Evolutionary conservation across 2,113 vertebrate species (phyloP).

Genomic region (Cheilinus undulatus): DNA sequence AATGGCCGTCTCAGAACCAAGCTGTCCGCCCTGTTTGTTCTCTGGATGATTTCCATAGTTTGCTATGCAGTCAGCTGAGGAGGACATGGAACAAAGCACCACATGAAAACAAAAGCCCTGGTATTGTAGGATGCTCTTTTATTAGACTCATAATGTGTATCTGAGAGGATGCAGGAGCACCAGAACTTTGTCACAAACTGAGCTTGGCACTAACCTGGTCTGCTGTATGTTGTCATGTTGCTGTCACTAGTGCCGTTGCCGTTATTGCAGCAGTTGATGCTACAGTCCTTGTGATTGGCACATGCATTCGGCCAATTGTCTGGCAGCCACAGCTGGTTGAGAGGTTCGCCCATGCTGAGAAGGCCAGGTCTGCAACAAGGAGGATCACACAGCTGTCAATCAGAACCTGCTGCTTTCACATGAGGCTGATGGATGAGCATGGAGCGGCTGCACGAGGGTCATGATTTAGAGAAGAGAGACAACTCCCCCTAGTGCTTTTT

Average conservation of each 20-base stretch:
- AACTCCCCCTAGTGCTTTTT: conserved; percentile 69
- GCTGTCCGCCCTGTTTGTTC: conserved; percentile 91
- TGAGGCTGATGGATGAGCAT: background rate
- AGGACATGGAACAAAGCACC: conserved; percentile 29
- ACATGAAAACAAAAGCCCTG: conserved; percentile 19
- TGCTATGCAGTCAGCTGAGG: conserved; percentile 95
- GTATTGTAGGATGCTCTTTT: background rate
- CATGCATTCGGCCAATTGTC: conserved; percentile 96
- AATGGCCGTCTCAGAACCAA: conserved; percentile 91
- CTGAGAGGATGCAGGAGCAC: background rate
- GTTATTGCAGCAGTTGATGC: conserved; percentile 94
- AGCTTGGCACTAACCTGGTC: conserved; percentile 87
- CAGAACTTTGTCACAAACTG: conserved; percentile 1
- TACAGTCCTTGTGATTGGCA: conserved; percentile 93
- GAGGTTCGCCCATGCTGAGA: conserved; percentile 91
- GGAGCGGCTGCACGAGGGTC: background rate
- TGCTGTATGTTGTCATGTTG: conserved; percentile 95
- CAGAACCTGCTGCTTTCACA: conserved; percentile 43
- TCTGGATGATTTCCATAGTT: conserved; percentile 97
- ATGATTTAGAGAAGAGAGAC: conserved; percentile 40
- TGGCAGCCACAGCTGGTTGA: conserved; percentile 92
- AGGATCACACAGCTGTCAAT: conserved; percentile 58
- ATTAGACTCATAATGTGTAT: background rate
- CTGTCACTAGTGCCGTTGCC: conserved; percentile 93
- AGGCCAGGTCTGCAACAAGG: conserved; percentile 88